Evolutionary conservation across 2,113 vertebrate species (phyloP), one percentile per base, ranked within the genome.

Genomic region (Osmerus mordax): DNA sequence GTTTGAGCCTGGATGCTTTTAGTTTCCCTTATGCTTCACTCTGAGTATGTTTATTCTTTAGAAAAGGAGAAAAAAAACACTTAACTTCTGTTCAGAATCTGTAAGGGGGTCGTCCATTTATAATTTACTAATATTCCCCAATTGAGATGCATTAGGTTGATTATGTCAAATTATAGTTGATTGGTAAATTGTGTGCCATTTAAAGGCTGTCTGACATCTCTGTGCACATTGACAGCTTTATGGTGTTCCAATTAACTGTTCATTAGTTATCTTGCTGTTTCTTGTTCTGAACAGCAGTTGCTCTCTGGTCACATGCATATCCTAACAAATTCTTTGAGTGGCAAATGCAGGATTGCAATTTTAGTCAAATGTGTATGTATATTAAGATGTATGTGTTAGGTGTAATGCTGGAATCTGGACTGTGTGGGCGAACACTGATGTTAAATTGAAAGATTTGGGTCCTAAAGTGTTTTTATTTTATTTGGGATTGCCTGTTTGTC

Each of bases 351-450:
- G 73, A 80, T 83, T 78, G 80, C 78, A 81, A 67, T 71, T 72
- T 69, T 80, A 84, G 79, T 87, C 36, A 21, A 78, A 58, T 74
- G 64, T 89, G 25, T 83, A 47, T 47, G 29, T 67, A 15, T 77
- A 15, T 77, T 79, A 85, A 76, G 86, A 55, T 87, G 54, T 80
- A 23, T 67, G 83, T 88, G 76, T 83, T 85, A 88, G 61, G 8
- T 69, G 82, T 83, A 71, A 85, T 82, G 76, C 75, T 88, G 86
- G 78, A 86, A 61, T 76, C 68, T 23, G 70, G 62, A 28, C 13
- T 61, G 41, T 73, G 68, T 70, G 60, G 41, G 71, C 21, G 14
- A 56, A 54, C 78, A 61, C 71, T 70, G 52, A 65, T 18, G 7
- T 69, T 67, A 65, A 19, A 58, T 70, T 32, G 15, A 58, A 75